Evolutionary conservation across 1,140 invertebrate species (phyloP).

Genomic region (Samia ricini): DNA sequence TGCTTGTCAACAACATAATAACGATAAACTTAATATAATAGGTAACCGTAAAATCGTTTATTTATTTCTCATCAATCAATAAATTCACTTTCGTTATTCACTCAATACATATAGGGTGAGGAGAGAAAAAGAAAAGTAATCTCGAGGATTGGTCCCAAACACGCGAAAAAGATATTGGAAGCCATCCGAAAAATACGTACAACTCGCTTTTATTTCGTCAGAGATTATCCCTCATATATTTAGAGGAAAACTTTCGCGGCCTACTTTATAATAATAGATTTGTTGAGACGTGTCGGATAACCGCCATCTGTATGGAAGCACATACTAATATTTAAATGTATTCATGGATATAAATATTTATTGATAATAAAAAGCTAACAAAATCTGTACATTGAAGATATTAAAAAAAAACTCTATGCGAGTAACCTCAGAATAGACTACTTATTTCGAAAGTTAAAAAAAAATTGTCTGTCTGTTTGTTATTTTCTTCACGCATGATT

Average conservation of each 20-base stretch:
- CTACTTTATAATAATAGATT: constrained; percentile 5
- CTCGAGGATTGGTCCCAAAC: constrained; percentile 42
- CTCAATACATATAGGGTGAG: constrained; percentile 38
- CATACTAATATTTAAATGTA: background rate
- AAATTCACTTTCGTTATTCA: constrained; percentile 42
- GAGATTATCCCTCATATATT: constrained; percentile 45
- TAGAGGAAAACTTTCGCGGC: constrained; percentile 31
- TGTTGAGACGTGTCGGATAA: background rate
- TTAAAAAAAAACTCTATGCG: too few species aligned
- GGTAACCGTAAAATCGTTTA: constrained; percentile 32
- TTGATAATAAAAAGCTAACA: too few species aligned
- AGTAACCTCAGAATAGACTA: too few species aligned
- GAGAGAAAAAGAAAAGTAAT: constrained; percentile 42
- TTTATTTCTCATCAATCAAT: constrained; percentile 43
- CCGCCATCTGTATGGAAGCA: background rate
- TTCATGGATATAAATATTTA: background rate
- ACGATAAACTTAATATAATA: constrained; percentile 13
- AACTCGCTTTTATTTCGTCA: constrained; percentile 38
- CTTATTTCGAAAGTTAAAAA: too few species aligned
- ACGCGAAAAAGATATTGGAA: constrained; percentile 52
- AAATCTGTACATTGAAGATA: too few species aligned
- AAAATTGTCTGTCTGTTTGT: too few species aligned
- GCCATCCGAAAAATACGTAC: constrained; percentile 43
- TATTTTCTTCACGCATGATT: too few species aligned
- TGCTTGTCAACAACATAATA: constrained; percentile 14